Base-by-base conservation (phyloP, 2,888 invertebrate species). In the Agonopterix heracliana region DNA sequence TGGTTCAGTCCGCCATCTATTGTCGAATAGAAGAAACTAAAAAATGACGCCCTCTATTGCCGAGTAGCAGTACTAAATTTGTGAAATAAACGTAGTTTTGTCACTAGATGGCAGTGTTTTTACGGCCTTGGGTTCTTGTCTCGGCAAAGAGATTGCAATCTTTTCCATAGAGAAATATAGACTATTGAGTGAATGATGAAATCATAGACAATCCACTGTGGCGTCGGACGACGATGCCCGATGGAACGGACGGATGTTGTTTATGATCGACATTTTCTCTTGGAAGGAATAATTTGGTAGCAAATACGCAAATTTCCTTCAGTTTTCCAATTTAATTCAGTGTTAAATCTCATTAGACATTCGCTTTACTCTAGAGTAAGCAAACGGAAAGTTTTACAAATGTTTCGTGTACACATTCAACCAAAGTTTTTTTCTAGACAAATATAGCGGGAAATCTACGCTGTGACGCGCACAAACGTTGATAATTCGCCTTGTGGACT, bases 401-500 rank as follows among this genome's bases (percentile, higher is more conserved):
- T 64, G 67, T 58, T 55, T 57, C 54, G 59, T 55, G 57, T 67
- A 64, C 61, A 59, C 58, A 59, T 62, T 54, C 61, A 65, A 51
- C 51, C 41, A 61, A 66, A 55, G 56, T 68, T 76, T 69, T 41
- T 79, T 77, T 76, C 68, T 57, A 52, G 54, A 64, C 63, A 74
- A 75, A 70, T 82, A 86, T 74, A 87, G 87, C 87, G 87, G 87
- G 87, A 87, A 87, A 86, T 74, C 80, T 74, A 66, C 75, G 69
- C 69, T 74, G 83, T 81, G 87, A 85, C 87, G 86, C 87, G 79
- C 72, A 76, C 71, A 63, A 78, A 68, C 73, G 72, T 71, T 74
- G 70, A 68, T 76, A 78, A 74, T 74, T 80, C 69, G 70, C 74
- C 63, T 64, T 69, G 68, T 69, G 64, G 68, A 63, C 68, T 70